Percentiles rank a stretch among this genome's conserved stretches.
phyloP scores from a whole-genome alignment of 1,140 invertebrate genomes.

The Euglossa dilemma region DNA sequence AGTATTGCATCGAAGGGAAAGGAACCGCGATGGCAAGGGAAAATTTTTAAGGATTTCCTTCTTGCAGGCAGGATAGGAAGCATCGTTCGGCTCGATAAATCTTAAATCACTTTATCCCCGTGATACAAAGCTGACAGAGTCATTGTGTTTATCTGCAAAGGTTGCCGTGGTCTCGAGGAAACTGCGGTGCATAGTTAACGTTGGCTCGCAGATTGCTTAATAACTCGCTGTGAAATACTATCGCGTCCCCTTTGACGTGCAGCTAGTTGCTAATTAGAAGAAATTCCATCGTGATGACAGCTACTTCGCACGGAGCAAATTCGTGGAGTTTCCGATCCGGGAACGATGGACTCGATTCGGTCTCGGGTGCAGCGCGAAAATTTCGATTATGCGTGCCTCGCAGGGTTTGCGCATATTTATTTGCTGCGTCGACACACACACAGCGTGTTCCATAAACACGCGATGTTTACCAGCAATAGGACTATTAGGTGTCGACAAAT shows the following conservation, averaged over 20 bases:
- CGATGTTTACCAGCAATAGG: constrained; percentile 23
- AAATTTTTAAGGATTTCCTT: constrained; percentile 23
- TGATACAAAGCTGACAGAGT: constrained; percentile 19
- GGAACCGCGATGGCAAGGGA: too few relatives aligned
- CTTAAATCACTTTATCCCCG: constrained; percentile 37
- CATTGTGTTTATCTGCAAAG: constrained; percentile 11
- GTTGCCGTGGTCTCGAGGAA: not conserved
- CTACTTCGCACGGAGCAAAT: not conserved
- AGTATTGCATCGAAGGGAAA: not conserved
- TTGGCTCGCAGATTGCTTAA: not conserved
- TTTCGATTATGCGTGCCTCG: not conserved
- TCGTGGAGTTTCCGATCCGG: not conserved
- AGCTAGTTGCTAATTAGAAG: not conserved
- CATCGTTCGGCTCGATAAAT: constrained; percentile 18
- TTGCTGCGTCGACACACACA: constrained; percentile 17
- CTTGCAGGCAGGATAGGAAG: not conserved
- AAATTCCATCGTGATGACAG: not conserved
- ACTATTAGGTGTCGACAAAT: constrained; percentile 33
- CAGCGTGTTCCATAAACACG: constrained; percentile 23
- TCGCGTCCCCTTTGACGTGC: not conserved
- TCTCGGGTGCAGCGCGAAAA: not conserved
- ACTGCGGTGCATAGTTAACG: not conserved
- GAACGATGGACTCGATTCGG: not conserved
- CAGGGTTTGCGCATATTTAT: not conserved
- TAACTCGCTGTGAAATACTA: not conserved